Evolutionary conservation across 2,113 vertebrate species (phyloP).

Genomic region (Potamarius usumacintae): DNA sequence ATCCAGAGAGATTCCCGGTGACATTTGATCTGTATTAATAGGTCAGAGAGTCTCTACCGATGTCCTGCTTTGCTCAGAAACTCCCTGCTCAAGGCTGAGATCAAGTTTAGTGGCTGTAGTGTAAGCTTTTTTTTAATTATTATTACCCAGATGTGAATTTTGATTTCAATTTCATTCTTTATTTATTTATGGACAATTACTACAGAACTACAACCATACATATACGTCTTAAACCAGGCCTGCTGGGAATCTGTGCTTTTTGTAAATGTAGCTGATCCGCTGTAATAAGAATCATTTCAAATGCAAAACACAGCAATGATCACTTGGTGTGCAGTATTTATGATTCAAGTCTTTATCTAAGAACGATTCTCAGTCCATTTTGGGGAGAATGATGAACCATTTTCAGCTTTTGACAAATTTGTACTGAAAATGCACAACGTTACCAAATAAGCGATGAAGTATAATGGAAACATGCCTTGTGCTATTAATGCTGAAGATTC

Average conservation of each 20-base stretch:
- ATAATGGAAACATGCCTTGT: not conserved
- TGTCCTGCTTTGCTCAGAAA: conserved; percentile 4
- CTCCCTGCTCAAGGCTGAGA: conserved; percentile 3
- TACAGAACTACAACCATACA: not conserved
- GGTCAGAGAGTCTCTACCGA: conserved; percentile 23
- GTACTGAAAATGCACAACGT: not conserved
- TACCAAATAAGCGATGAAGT: not conserved
- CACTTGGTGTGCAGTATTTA: not conserved
- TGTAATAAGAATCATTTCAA: not conserved
- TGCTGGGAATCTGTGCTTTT: not conserved
- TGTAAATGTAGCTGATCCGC: not conserved
- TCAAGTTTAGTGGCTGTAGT: conserved; percentile 18
- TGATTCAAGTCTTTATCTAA: not conserved
- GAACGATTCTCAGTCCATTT: not conserved
- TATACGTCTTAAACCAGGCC: not conserved
- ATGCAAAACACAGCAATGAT: not conserved
- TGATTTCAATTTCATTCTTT: not conserved
- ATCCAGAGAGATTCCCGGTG: conserved; percentile 23
- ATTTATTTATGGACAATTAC: not conserved
- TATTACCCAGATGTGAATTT: not conserved
- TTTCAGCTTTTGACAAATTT: not conserved
- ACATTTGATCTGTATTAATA: conserved; percentile 39
- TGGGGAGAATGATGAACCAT: not conserved
- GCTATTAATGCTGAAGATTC: not conserved
- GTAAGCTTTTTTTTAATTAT: not conserved